Percentiles rank a stretch among this genome's conserved stretches.
These are phyloP conservation scores for cat (Felis catus) DNA, from an alignment of 2,113 vertebrate species.

Conservation along the genomic window F.catus_Fca126_mat1.0 CM031415.1:170085501-170086000, in stretches of 20 bases:
- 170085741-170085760: conserved; percentile 71
- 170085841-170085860: conserved; percentile 77
- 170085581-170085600: conserved; percentile 79
- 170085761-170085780: conserved; percentile 69
- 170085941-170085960: conserved; percentile 84
- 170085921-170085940: conserved; percentile 80
- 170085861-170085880: conserved; percentile 65
- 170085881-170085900: conserved; percentile 80
- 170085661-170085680: conserved; percentile 82
- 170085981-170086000: conserved; percentile 88
- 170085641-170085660: conserved; percentile 81
- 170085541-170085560: conserved; percentile 95
- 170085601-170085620: conserved; percentile 82
- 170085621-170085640: conserved; percentile 82
- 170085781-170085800: conserved; percentile 50
- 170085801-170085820: conserved; percentile 67
- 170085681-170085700: conserved; percentile 72
- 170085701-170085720: conserved; percentile 78
- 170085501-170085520: conserved; percentile 99
- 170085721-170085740: conserved; percentile 78
- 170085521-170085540: conserved; percentile 99
- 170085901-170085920: conserved; percentile 83
- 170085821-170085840: conserved; percentile 27
- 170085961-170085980: conserved; percentile 84
- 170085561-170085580: conserved; percentile 89